These are phyloP conservation scores for Tetragnatha montana DNA, from an alignment of 2,888 invertebrate genomes.

Conservation along the genomic window DNA sequence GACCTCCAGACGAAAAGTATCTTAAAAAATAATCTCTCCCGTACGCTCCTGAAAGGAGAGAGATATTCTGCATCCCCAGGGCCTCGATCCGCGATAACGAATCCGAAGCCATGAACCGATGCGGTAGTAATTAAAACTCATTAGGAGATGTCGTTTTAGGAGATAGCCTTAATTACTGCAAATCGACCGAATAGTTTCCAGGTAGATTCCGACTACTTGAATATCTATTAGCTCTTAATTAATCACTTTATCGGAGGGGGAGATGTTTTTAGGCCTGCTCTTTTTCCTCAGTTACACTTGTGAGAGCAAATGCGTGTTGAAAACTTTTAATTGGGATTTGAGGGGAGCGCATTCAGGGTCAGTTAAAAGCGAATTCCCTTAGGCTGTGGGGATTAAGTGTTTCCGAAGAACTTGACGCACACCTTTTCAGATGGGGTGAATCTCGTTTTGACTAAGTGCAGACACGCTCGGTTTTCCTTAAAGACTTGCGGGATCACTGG, in stretches of 20 bases:
- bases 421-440: no score
- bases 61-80: background rate
- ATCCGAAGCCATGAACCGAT: background rate
- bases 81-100: background rate
- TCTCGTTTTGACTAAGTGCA: no score
- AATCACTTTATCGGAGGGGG: background rate
- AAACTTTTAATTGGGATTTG: no score
- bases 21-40: background rate
- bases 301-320: no score
- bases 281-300: no score
- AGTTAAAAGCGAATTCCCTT: no score
- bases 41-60: background rate
- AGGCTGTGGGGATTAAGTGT: no score
- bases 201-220: background rate
- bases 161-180: background rate
- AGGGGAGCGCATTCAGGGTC: no score
- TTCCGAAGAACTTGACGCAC: no score
- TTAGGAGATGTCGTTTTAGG: background rate
- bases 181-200: background rate
- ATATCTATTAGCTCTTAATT: background rate
- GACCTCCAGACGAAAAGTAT: background rate
- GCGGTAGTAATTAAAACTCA: background rate
- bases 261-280: background rate
- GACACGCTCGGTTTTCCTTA: no score
- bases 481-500: no score